Base-by-base conservation (phyloP, 1,140 invertebrate species). In the Monomorium pharaonis region DNA sequence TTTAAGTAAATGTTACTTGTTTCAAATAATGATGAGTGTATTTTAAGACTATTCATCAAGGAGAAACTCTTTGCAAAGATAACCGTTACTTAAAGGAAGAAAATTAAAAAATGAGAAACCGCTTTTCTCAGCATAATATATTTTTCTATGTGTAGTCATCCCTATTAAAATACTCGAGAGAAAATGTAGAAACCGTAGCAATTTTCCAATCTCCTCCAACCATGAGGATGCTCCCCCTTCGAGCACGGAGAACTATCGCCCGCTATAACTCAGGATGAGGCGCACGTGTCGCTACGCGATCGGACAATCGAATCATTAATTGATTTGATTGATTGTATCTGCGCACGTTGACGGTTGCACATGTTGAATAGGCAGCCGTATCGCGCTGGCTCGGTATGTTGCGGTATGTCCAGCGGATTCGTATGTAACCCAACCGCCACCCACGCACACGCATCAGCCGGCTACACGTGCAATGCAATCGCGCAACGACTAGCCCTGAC, bases 301-400 rank as follows among this genome's bases (percentile, higher is more conserved):
- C 90, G 88, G 63, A 91, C 92, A 91, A 94, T 94, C 92, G 92
- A 93, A 94, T 93, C 91, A 94, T 94, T 93, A 93, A 95, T 94
- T 92, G 94, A 94, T 93, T 94, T 93, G 93, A 94, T 94, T 92
- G 94, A 94, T 94, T 87, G 92, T 93, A 92, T 93, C 92, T 92
- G 87, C 78, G 88, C 83, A 94, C 92, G 94, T 92, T 94, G 94
- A 94, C 94, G 92, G 89, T 93, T 93, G 93, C 92, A 93, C 92
- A 94, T 93, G 94, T 94, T 94, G 94, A 94, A 94, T 94, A 92
- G 92, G 90, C 89, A 93, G 89, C 81, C 80, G 88, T 92, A 92
- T 93, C 90, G 88, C 62, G 87, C 58, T 90, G 81, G 80, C 86
- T 87, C 75, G 80, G 83, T n/a, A n/a, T n/a, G n/a, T 88, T 86